Evolutionary conservation across 2,888 invertebrate species (phyloP).

Genomic region (Platynereis dumerilii): DNA sequence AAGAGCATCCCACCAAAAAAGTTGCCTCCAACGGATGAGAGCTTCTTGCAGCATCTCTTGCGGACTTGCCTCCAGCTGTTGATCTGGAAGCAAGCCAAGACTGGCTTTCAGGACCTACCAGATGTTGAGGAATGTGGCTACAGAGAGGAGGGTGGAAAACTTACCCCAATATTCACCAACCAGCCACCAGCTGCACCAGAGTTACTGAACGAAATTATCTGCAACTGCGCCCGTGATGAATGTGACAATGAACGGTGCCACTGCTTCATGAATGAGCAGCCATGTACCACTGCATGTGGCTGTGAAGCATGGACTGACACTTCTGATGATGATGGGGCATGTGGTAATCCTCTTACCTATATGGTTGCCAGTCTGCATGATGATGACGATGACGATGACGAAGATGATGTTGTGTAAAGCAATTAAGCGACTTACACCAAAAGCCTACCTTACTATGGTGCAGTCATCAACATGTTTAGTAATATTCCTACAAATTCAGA

Average conservation of each 20-base stretch:
- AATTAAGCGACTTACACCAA: too few species aligned
- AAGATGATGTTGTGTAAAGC: too few species aligned
- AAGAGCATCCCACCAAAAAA: neutral
- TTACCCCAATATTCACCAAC: neutral
- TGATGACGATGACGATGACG: too few species aligned
- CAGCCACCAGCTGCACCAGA: slow-evolving; percentile 1
- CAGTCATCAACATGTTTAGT: too few species aligned
- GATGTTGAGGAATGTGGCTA: neutral
- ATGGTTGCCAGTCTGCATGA: too few species aligned
- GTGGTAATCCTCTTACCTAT: too few species aligned
- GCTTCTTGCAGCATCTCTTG: neutral
- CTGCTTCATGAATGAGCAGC: neutral
- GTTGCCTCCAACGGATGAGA: slow-evolving; percentile 6
- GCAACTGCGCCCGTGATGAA: neutral
- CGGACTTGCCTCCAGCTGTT: neutral
- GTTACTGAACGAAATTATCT: neutral
- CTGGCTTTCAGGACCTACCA: neutral
- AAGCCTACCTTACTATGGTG: too few species aligned
- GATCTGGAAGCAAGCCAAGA: neutral
- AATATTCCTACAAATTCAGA: too few species aligned
- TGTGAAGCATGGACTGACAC: too few species aligned
- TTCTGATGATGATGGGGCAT: too few species aligned
- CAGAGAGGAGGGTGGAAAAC: too few species aligned
- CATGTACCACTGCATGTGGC: too few species aligned
- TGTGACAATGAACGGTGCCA: slow-evolving; percentile 1